A percentile compares a stretch with the other conserved stretches of the same genome.
Conservation (phyloP, 2,113 vertebrate species). For the Chloroceryle aenea region DNA sequence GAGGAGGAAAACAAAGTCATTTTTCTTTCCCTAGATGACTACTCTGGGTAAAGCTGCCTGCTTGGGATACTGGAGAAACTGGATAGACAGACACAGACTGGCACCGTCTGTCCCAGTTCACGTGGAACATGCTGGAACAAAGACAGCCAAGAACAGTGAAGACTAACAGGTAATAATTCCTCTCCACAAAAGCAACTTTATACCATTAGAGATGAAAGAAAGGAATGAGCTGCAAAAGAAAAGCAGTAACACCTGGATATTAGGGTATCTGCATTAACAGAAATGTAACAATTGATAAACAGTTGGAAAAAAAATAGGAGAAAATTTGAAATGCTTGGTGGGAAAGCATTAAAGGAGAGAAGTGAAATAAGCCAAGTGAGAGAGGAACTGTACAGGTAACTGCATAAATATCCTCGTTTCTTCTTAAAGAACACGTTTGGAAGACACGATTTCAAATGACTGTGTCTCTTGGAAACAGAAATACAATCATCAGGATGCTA, state of each 20-base stretch:
- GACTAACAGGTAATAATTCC: slow-evolving; percentile 31
- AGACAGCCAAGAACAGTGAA: not conserved
- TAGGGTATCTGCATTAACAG: not conserved
- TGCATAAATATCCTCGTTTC: not conserved
- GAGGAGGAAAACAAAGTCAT: not conserved
- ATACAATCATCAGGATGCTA: not conserved
- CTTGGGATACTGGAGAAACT: not conserved
- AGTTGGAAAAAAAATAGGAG: not conserved
- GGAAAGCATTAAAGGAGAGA: slow-evolving; percentile 83
- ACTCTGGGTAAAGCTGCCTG: not conserved
- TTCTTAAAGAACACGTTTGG: not conserved
- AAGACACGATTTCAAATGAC: not conserved
- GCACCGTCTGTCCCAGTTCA: not conserved
- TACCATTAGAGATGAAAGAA: slow-evolving; percentile 19
- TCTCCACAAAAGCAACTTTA: slow-evolving; percentile 37
- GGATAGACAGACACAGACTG: not conserved
- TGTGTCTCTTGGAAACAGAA: not conserved
- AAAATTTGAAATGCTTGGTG: slow-evolving; percentile 19
- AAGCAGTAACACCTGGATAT: slow-evolving; percentile 18
- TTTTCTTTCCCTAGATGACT: not conserved
- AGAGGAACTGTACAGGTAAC: not conserved
- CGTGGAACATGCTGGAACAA: not conserved
- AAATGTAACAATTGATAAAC: slow-evolving; percentile 17
- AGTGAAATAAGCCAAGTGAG: slow-evolving; percentile 60
- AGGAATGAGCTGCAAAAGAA: slow-evolving; percentile 41